Evolutionary conservation across 2,113 vertebrate genomes (phyloP).

Genomic region (Mohoua ochrocephala): DNA sequence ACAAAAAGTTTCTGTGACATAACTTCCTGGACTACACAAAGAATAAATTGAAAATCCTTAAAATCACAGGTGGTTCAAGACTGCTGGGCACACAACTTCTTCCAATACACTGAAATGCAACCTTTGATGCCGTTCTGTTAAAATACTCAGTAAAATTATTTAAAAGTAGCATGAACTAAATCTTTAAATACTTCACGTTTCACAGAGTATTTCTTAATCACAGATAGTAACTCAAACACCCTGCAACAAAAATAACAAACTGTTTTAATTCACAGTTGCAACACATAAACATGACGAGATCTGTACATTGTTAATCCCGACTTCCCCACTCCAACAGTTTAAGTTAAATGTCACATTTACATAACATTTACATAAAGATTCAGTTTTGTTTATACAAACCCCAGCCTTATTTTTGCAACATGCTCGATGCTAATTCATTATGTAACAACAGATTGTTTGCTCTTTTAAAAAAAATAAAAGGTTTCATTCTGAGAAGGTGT

Average conservation of each 20-base stretch:
- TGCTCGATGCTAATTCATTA: background rate
- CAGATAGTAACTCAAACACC: background rate
- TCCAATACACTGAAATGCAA: background rate
- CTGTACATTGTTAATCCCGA: constrained; percentile 52
- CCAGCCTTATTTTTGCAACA: constrained; percentile 50
- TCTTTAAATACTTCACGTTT: background rate
- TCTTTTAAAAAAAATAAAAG: background rate
- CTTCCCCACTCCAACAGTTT: constrained; percentile 39
- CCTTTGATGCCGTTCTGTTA: background rate
- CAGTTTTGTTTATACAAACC: constrained; percentile 44
- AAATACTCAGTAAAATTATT: background rate
- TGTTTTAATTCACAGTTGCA: constrained; percentile 33
- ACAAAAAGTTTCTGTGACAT: background rate
- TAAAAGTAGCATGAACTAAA: background rate
- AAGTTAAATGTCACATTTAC: constrained; percentile 64
- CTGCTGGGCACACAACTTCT: background rate
- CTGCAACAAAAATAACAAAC: constrained; percentile 21
- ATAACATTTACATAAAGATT: constrained; percentile 63
- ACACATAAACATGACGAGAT: constrained; percentile 40
- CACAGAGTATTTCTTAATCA: background rate
- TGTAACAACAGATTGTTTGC: constrained; percentile 47
- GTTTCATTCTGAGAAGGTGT: background rate
- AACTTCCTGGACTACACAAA: background rate
- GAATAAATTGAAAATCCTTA: background rate
- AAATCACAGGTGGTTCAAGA: background rate